Evolutionary conservation across 1,140 invertebrate species (phyloP).

Genomic region (Helicorthomorpha holstii): DNA sequence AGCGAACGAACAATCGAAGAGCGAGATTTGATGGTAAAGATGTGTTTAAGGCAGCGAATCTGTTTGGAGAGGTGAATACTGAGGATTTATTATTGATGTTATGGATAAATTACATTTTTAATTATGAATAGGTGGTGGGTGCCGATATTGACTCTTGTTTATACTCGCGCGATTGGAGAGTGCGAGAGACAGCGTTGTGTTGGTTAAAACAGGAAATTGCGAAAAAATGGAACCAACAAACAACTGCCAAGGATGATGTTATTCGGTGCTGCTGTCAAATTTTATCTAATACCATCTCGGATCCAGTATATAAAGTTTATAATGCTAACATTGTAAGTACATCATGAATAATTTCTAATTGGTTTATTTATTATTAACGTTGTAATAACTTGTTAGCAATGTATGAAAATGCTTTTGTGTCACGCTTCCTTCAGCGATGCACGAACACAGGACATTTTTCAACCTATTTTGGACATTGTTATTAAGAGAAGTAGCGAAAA

Average conservation of each 20-base stretch:
- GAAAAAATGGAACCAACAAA: neutral
- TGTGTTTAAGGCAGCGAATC: no score
- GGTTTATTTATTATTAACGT: no score
- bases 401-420: no score
- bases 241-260: constrained; percentile 12
- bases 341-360: neutral
- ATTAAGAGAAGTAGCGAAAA: no score
- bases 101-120: constrained; percentile 9
- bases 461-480: no score
- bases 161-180: constrained; percentile 29
- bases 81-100: constrained; percentile 3
- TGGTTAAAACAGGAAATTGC: constrained; percentile 22
- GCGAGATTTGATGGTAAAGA: no score
- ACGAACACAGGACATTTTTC: no score
- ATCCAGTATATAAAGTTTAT: constrained; percentile 33
- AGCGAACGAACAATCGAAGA: constrained; percentile 19
- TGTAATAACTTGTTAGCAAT: no score
- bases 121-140: constrained; percentile 27
- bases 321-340: constrained; percentile 26
- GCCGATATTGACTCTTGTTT: constrained; percentile 26
- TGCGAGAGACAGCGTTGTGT: constrained; percentile 27
- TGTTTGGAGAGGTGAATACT: no score
- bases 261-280: constrained; percentile 25
- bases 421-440: no score
- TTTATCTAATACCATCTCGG: constrained; percentile 26